Conservation (phyloP, 1,140 invertebrate species). For the Bombus pyrosoma region DNA sequence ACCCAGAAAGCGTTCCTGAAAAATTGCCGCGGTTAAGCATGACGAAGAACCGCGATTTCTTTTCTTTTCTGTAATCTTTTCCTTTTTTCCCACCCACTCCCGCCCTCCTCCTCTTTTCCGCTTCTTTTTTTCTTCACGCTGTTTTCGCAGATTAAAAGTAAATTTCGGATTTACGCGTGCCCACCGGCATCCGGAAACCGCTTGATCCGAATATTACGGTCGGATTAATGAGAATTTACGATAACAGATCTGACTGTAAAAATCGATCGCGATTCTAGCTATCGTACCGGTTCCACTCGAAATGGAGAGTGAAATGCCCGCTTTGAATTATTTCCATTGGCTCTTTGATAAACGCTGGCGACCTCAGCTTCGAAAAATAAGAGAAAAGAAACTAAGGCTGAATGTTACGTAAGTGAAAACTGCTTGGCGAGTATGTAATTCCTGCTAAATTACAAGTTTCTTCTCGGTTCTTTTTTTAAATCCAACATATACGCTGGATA, state of each 20-base stretch:
- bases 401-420: background rate
- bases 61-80: conserved; percentile 1
- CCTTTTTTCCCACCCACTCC: too few species aligned
- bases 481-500: too few species aligned
- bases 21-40: conserved; percentile 44
- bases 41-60: conserved; percentile 28
- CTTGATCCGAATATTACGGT: conserved; percentile 28
- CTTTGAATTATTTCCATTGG: background rate
- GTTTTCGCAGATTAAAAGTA: conserved; percentile 28
- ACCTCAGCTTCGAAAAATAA: background rate
- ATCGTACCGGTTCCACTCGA: background rate
- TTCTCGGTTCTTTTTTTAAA: background rate
- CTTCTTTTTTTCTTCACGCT: background rate
- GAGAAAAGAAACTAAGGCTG: background rate
- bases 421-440: background rate
- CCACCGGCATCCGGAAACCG: background rate
- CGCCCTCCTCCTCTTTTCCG: too few species aligned
- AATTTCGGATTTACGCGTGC: conserved; percentile 18
- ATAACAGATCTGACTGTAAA: background rate
- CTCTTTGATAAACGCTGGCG: background rate
- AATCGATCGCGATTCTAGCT: background rate
- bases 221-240: conserved; percentile 28
- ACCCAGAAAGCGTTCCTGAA: conserved; percentile 10
- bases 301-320: background rate
- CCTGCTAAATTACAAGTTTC: too few species aligned